Evolutionary conservation across 1,140 invertebrate genomes (phyloP), one percentile per base, ranked within the genome.

Genomic region (Drosophila mayri): DNA sequence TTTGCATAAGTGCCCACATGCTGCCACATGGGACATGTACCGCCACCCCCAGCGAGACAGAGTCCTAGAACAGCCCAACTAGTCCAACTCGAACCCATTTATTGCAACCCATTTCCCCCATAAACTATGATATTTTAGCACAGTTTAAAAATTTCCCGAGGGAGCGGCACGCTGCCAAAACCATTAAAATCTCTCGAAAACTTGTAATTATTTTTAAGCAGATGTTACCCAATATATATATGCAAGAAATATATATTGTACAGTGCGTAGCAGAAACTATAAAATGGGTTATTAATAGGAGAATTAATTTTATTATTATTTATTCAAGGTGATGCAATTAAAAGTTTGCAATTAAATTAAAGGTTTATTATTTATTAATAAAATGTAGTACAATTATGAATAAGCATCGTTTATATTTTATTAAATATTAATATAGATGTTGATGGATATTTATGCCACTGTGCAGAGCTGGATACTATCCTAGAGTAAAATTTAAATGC

Each of bases 1-100:
- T 85, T 86, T 86, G 59, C 82, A 85, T 86, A 85, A 85, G 82
- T 78, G 81, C 82, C 82, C 78, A 86, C 82, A 86, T 86, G 83
- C 71, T 86, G 79, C 82, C 82, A 86, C 75, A 85, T 84, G 84
- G 81, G 66, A 70, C 28, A 8, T 14, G 12, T 22, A 35, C 32
- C 16, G 32, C 47, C 64, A 68, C 62, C 65, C 61, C 76, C 64
- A 64, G n/a, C 11, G 52, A 3, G 38, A 59, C 28, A 16, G 44
- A 7, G 44, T 46, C 37, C 41, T 43, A 43, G 66, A 70, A 30
- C 38, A 70, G 40, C 60, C 37, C 61, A 43, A 40, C 32, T 44
- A 73, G 38, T 22, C 35, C 41, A 37, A 37, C 46, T 47, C 46
- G 46, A 62, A 38, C 44, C 60, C 61, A 50, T 57, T 66, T 62